phyloP scores from a whole-genome alignment of 2,113 vertebrate genomes.

The Actenoides lindsayi region DNA sequence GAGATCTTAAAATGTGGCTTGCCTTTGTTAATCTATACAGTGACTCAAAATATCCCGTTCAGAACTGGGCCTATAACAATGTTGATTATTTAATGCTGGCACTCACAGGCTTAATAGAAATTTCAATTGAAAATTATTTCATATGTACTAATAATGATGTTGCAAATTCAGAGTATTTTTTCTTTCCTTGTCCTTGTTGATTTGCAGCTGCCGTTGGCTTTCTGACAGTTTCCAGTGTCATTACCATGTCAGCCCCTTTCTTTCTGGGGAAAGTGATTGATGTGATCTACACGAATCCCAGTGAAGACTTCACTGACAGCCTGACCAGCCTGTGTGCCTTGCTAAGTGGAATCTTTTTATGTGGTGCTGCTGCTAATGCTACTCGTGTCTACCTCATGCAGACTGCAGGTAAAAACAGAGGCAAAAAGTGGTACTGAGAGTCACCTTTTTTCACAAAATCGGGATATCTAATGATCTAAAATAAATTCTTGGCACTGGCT shows the following conservation, averaged over 20 bases:
- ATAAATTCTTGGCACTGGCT: background rate
- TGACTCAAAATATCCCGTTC: background rate
- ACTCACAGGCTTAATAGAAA: background rate
- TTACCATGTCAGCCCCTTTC: slow-evolving; percentile 97
- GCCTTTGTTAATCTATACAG: background rate
- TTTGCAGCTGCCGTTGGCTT: slow-evolving; percentile 89
- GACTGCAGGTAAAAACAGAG: slow-evolving; percentile 83
- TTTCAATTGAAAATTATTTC: background rate
- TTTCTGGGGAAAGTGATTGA: slow-evolving; percentile 95
- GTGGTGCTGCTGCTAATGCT: slow-evolving; percentile 90
- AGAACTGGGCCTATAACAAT: background rate
- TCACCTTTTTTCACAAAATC: background rate
- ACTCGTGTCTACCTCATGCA: slow-evolving; percentile 96
- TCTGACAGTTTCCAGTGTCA: slow-evolving; percentile 89
- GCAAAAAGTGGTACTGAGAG: background rate
- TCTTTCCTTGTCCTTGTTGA: background rate
- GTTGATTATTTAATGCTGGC: background rate
- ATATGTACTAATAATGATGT: background rate
- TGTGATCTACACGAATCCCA: slow-evolving; percentile 84
- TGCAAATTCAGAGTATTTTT: background rate
- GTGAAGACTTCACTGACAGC: slow-evolving; percentile 74
- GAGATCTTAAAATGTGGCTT: background rate
- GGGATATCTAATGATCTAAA: background rate
- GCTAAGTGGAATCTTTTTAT: slow-evolving; percentile 88
- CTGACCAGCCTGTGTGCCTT: slow-evolving; percentile 86